phyloP scores from a whole-genome alignment of 2,797 vertebrate species.

The Acridotheres tristis region DNA sequence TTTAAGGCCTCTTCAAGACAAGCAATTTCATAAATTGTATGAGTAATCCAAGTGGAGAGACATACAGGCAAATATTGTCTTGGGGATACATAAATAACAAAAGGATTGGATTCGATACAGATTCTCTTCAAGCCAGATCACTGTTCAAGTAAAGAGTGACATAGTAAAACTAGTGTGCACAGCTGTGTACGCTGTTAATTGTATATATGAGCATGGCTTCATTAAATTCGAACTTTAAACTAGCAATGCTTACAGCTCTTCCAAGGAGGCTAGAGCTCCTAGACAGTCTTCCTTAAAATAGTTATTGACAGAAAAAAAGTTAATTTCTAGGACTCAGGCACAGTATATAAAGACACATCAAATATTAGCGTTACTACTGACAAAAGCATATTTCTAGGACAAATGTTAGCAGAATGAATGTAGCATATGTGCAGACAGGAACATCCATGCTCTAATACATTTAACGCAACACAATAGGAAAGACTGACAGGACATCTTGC shows the following conservation, averaged over 20 bases:
- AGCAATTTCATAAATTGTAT: neutral
- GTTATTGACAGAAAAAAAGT: neutral
- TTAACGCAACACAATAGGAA: neutral
- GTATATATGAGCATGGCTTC: neutral
- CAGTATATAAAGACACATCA: neutral
- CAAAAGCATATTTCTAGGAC: neutral
- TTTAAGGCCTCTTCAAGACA: neutral
- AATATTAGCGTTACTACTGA: neutral
- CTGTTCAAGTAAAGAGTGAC: neutral
- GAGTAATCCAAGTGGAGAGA: neutral
- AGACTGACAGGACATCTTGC: neutral
- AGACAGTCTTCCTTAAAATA: neutral
- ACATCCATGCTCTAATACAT: neutral
- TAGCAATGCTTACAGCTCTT: neutral
- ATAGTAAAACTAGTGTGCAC: neutral
- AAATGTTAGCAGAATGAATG: neutral
- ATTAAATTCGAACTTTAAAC: neutral
- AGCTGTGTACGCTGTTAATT: neutral
- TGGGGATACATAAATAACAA: neutral
- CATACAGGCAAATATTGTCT: neutral
- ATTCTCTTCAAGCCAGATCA: neutral
- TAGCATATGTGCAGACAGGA: neutral
- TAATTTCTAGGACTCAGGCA: neutral
- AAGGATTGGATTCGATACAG: neutral
- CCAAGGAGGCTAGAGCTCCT: neutral